A percentile compares a stretch with the other conserved stretches of the same genome.
Evolutionary conservation across 2,797 vertebrate genomes (phyloP).

Genomic region (Anabas testudineus): DNA sequence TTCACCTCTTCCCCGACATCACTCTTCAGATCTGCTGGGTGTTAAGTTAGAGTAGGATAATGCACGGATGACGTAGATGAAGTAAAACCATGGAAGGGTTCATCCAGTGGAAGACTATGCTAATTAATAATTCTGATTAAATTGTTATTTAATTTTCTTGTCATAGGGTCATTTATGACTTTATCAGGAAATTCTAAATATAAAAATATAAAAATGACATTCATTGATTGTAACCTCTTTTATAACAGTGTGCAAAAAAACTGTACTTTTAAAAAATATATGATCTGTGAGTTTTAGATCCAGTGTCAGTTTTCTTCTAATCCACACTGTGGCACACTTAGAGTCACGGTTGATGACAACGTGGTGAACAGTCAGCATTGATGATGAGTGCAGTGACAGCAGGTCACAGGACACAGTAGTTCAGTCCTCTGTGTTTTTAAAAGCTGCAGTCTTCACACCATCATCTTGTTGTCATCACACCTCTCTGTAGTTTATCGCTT

Average conservation of each 20-base stretch:
- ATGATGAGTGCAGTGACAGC: not conserved
- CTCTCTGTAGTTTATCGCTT: constrained; percentile 64
- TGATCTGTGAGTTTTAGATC: not conserved
- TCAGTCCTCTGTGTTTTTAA: constrained; percentile 24
- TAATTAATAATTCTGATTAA: not conserved
- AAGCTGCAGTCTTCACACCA: not conserved
- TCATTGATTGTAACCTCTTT: too few species aligned
- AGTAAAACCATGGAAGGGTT: too few species aligned
- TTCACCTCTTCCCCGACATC: too few species aligned
- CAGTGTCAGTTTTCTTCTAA: constrained; percentile 33
- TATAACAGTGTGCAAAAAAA: not conserved
- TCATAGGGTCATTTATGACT: not conserved
- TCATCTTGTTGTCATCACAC: constrained; percentile 3
- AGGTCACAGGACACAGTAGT: constrained; percentile 3
- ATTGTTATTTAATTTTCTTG: constrained; percentile 16
- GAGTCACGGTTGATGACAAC: too few species aligned
- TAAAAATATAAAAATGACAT: not conserved
- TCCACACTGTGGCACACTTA: too few species aligned
- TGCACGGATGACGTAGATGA: too few species aligned
- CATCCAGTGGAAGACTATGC: too few species aligned
- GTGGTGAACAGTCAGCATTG: constrained; percentile 1
- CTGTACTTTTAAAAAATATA: not conserved
- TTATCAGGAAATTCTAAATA: not conserved
- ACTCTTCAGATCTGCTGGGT: too few species aligned
- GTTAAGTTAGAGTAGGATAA: too few species aligned